Conservation (phyloP, 2,113 vertebrate species). For the Apaloderma vittatum region DNA sequence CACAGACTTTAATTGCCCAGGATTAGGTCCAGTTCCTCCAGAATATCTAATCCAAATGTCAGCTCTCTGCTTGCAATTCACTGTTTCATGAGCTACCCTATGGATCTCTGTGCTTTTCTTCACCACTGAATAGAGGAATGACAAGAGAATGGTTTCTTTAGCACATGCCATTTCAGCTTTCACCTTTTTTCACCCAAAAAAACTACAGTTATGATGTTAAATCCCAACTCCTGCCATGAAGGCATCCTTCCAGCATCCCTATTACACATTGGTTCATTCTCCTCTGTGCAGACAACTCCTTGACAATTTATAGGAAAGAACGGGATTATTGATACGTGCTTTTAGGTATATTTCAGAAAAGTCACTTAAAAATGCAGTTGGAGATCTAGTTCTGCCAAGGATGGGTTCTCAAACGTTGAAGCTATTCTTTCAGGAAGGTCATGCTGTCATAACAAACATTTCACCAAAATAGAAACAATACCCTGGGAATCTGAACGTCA, state of each 20-base stretch:
- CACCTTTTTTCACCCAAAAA: background rate
- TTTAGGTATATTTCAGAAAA: background rate
- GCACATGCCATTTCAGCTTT: background rate
- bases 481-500: slow-evolving; percentile 65
- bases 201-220: background rate
- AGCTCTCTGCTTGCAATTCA: background rate
- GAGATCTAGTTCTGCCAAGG: background rate
- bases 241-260: background rate
- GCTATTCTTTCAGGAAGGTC: slow-evolving; percentile 53
- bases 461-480: slow-evolving; percentile 67
- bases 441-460: slow-evolving; percentile 63
- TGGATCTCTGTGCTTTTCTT: background rate
- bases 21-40: rapidly evolving
- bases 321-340: background rate
- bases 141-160: background rate
- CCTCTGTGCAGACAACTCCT: background rate
- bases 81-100: background rate
- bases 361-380: background rate
- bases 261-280: background rate
- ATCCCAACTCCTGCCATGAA: background rate
- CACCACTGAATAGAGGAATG: background rate
- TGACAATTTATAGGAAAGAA: background rate
- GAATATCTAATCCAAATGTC: background rate
- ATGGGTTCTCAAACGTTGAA: slow-evolving; percentile 19
- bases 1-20: background rate